Conservation (phyloP, 2,888 invertebrate species). For the Diaperis boleti region DNA sequence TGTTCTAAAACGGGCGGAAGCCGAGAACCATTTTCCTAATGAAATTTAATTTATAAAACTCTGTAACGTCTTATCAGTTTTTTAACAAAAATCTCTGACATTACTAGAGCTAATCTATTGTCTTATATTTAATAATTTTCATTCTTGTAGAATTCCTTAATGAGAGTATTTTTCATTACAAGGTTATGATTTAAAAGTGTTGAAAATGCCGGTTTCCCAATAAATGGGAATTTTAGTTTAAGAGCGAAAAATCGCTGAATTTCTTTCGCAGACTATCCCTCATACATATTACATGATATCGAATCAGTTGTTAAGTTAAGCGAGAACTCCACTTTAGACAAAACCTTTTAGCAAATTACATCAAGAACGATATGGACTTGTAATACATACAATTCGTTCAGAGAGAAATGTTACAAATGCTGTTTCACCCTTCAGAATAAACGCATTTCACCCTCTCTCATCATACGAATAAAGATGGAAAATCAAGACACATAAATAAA, state of each 20-base stretch:
- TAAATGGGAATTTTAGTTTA: conserved; percentile 23
- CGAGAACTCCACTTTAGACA: conserved; percentile 67
- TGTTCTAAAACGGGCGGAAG: conserved; percentile 1
- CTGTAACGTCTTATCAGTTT: too few relatives aligned
- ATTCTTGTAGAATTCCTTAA: not conserved
- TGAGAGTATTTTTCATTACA: not conserved
- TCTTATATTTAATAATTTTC: too few relatives aligned
- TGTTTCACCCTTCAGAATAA: conserved; percentile 49
- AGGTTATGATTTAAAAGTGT: not conserved
- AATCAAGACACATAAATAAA: conserved; percentile 30
- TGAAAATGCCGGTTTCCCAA: not conserved
- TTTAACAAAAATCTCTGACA: too few relatives aligned
- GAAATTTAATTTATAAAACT: too few relatives aligned
- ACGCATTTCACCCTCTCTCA: conserved; percentile 43
- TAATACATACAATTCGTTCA: conserved; percentile 61
- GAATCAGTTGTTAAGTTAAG: conserved; percentile 68
- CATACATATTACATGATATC: conserved; percentile 68
- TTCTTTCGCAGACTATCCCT: conserved; percentile 56
- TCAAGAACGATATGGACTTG: conserved; percentile 55
- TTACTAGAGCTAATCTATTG: too few relatives aligned
- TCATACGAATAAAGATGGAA: conserved; percentile 15
- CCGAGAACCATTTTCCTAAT: conserved; percentile 4
- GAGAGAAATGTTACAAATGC: conserved; percentile 51
- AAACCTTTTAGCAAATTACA: conserved; percentile 68
- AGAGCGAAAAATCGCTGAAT: conserved; percentile 21